Evolutionary conservation across 2,888 invertebrate species (phyloP).

Genomic region (Campoplex capitator): DNA sequence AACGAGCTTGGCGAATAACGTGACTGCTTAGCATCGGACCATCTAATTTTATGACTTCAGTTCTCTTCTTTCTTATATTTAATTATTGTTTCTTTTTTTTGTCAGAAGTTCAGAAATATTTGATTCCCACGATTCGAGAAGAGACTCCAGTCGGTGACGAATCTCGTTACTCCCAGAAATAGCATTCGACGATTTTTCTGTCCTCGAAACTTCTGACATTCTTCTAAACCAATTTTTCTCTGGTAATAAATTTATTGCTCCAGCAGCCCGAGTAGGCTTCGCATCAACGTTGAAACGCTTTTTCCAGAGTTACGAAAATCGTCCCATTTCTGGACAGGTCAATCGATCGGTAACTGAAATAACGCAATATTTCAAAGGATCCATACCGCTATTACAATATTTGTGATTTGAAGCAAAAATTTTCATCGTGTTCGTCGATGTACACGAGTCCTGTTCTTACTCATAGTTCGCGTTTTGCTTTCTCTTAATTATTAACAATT

Average conservation of each 20-base stretch:
- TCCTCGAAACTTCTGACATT: neutral
- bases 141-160: neutral
- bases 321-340: neutral
- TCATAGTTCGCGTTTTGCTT: slow-evolving; percentile 1
- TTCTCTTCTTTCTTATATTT: slow-evolving; percentile 3
- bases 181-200: neutral
- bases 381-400: neutral
- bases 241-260: neutral
- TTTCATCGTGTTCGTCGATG: neutral
- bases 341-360: slow-evolving; percentile 2
- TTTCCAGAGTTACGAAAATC: slow-evolving; percentile 8
- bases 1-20: slow-evolving; percentile 75
- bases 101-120: neutral
- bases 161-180: neutral
- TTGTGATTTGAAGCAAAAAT: neutral
- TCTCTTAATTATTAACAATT: neutral
- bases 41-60: slow-evolving; percentile 69
- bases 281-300: slow-evolving; percentile 1
- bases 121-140: neutral
- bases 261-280: neutral
- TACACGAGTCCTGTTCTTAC: no score
- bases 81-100: neutral
- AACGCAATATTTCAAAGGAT: neutral
- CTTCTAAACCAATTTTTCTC: neutral
- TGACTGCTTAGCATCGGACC: slow-evolving; percentile 79